Evolutionary conservation across 2,113 vertebrate species (phyloP).

Genomic region (Spea bombifrons): DNA sequence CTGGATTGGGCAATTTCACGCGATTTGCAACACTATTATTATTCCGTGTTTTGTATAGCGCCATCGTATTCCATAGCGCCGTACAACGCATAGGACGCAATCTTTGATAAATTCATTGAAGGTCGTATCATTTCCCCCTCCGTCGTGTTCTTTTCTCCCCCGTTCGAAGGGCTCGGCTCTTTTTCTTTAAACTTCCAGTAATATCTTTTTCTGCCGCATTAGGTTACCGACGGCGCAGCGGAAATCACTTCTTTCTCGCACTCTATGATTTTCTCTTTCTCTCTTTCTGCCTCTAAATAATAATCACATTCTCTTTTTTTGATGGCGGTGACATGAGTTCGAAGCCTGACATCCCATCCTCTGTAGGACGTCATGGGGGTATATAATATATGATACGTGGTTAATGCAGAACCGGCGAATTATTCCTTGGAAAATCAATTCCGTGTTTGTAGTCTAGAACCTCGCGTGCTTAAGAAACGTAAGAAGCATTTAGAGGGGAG

Average conservation of each 20-base stretch:
- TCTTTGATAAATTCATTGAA: not conserved
- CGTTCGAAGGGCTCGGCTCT: constrained; percentile 10
- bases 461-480: not conserved
- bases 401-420: constrained; percentile 21
- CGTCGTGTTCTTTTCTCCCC: constrained; percentile 1
- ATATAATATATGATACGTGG: constrained; percentile 1
- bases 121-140: not conserved
- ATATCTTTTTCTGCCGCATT: constrained; percentile 42
- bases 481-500: no score
- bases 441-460: not conserved
- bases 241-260: constrained; percentile 27
- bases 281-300: constrained; percentile 36
- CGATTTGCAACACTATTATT: no score
- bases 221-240: constrained; percentile 23
- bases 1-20: no score
- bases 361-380: not conserved
- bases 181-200: constrained; percentile 28
- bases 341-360: not conserved
- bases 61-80: no score
- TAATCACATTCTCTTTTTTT: constrained; percentile 21
- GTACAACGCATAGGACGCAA: no score
- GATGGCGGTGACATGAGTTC: constrained; percentile 24
- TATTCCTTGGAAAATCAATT: constrained; percentile 16
- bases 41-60: no score
- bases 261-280: constrained; percentile 25